Evolutionary conservation across 2,888 invertebrate species (phyloP).

Genomic region (Melinaea menophilus): DNA sequence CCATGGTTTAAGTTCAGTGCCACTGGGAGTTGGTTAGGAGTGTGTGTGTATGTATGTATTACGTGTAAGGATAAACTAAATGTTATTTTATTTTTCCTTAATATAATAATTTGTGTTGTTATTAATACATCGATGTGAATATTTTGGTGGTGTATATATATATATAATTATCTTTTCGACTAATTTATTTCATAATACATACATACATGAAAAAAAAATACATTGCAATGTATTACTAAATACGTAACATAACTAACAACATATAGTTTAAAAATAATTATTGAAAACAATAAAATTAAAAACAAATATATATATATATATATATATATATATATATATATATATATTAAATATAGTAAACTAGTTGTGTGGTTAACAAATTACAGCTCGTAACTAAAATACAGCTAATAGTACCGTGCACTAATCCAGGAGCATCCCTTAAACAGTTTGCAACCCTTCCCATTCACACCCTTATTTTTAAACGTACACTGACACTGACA

Average conservation of each 20-base stretch:
- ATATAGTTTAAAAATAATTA: not conserved
- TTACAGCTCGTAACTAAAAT: constrained; percentile 11
- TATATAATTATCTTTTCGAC: too few relatives aligned
- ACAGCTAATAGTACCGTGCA: constrained; percentile 33
- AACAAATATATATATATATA: not conserved
- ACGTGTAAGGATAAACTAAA: too few relatives aligned
- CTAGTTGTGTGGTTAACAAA: not conserved
- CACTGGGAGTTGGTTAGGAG: not conserved
- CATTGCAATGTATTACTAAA: too few relatives aligned
- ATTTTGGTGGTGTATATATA: too few relatives aligned
- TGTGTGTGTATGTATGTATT: not conserved
- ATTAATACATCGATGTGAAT: too few relatives aligned
- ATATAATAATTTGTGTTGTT: too few relatives aligned
- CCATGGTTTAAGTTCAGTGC: not conserved
- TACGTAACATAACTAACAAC: too few relatives aligned
- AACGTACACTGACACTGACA: constrained; percentile 33
- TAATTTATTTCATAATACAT: too few relatives aligned
- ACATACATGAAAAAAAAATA: too few relatives aligned
- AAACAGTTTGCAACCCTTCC: constrained; percentile 65
- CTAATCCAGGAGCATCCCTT: constrained; percentile 56
- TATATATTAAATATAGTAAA: not conserved
- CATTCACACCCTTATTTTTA: constrained; percentile 61
- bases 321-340: not conserved
- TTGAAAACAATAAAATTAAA: constrained; percentile 11
- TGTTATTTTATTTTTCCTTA: too few relatives aligned